phyloP scores from a whole-genome alignment of 2,797 vertebrate species.

The Nyctibius grandis region DNA sequence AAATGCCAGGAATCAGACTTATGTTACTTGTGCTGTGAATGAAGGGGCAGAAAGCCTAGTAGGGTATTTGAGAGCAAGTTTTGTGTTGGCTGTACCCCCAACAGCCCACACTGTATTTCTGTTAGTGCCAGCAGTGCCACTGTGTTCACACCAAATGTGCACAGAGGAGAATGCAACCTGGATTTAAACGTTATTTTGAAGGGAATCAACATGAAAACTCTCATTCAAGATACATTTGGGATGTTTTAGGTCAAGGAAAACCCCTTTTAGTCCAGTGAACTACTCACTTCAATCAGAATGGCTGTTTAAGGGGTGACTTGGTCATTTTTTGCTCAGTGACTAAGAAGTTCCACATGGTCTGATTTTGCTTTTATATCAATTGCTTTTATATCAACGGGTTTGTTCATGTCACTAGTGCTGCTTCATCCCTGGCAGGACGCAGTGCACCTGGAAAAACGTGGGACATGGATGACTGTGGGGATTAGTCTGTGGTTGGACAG shows the following conservation, averaged over 20 bases:
- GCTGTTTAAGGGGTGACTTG: too few relatives aligned
- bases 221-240: rapidly evolving
- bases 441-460: not conserved
- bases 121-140: too few relatives aligned
- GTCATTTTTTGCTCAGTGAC: not conserved
- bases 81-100: not conserved
- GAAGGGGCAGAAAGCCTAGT: not conserved
- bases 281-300: not conserved
- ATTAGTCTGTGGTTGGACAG: not conserved
- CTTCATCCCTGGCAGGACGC: not conserved
- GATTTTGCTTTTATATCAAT: not conserved
- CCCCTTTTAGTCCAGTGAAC: not conserved
- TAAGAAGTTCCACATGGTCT: not conserved
- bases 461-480: too few relatives aligned
- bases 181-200: not conserved
- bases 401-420: rapidly evolving
- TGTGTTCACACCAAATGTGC: not conserved
- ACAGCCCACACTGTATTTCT: rapidly evolving
- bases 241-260: not conserved
- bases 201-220: not conserved
- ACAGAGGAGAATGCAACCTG: not conserved
- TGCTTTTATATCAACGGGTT: too few relatives aligned
- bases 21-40: too few relatives aligned
- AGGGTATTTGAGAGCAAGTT: not conserved
- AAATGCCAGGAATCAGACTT: rapidly evolving